Evolutionary conservation across 1,140 invertebrate genomes (phyloP), one percentile per base, ranked within the genome.

Genomic region (Heliconius hermathena): DNA sequence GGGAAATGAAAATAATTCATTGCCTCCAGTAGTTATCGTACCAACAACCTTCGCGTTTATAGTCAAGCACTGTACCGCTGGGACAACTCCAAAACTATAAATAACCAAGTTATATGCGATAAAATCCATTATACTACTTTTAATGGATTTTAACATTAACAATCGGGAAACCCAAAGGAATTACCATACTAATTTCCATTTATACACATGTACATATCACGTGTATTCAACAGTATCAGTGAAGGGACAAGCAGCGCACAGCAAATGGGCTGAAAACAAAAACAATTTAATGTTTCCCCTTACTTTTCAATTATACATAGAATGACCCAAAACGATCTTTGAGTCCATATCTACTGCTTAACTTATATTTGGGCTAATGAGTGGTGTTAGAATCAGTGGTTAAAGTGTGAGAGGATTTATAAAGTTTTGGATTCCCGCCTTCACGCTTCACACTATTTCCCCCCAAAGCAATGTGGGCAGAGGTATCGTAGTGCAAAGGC

Each of bases 261-360:
- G 49, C 11, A 13, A 60, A 74, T 49, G 54, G 52, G 52, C 33
- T 6, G 52, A 29, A 74, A 74, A 74, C 41, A 74, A 54, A 74
- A 74, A 54, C 26, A 60, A 74, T 57, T 74, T 38, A 36, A 49
- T 60, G 41, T 74, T 57, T 74, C 20, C 11, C 60, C 26, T 74
- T 57, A 57, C 26, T 57, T 54, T 74, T 74, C 41, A 74, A 74
- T 54, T 74, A 33, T 36, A 29, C 60, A 29, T 29, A 22, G 8
- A 60, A 66, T 26, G 60, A 16, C 60, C 60, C 22, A 66, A 57
- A 66, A 66, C 26, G 60, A 16, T 26, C 11, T 66, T 66, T 66
- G 26, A 66, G 1, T 66, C 26, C 54, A 60, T 22, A 60, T 60
- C n/a, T 0, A 6, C 54, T 66, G n/a, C 8, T 6, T 57, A 11